These are phyloP conservation scores for Hystrix brachyura DNA, from an alignment of 2,113 vertebrate genomes.

Conservation along the genomic window DNA sequence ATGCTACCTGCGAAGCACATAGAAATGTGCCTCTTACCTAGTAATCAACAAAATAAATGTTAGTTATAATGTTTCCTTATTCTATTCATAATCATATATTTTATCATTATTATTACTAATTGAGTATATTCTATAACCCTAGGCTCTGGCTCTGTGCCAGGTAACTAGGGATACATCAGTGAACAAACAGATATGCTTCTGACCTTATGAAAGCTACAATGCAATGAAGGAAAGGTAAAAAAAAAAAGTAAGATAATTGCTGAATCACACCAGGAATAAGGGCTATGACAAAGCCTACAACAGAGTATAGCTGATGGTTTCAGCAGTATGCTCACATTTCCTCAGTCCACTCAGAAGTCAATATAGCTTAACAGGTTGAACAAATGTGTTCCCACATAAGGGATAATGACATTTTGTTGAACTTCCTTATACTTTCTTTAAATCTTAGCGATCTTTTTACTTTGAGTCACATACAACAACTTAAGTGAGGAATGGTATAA, in stretches of 20 bases:
- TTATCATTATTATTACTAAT: neutral
- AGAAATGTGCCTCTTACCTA: neutral
- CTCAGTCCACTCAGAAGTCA: neutral
- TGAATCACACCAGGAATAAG: neutral
- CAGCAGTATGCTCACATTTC: fast-evolving
- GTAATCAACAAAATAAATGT: neutral
- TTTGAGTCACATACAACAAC: neutral
- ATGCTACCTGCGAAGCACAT: neutral
- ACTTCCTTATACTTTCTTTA: neutral
- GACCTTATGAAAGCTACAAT: neutral
- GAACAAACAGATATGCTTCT: neutral
- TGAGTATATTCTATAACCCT: neutral
- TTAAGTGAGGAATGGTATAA: neutral
- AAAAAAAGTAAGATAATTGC: neutral
- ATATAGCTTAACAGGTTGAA: neutral
- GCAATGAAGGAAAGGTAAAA: neutral
- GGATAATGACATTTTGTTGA: neutral
- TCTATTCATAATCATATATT: neutral
- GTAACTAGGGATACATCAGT: neutral
- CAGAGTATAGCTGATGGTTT: neutral
- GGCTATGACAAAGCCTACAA: too few relatives aligned
- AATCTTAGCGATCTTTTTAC: neutral
- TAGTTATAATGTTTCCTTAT: neutral
- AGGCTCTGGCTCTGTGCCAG: neutral
- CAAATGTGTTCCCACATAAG: neutral